Evolutionary conservation across 2,888 invertebrate species (phyloP), one percentile per base, ranked within the genome.

Genomic region (Gymnocheta viridis): DNA sequence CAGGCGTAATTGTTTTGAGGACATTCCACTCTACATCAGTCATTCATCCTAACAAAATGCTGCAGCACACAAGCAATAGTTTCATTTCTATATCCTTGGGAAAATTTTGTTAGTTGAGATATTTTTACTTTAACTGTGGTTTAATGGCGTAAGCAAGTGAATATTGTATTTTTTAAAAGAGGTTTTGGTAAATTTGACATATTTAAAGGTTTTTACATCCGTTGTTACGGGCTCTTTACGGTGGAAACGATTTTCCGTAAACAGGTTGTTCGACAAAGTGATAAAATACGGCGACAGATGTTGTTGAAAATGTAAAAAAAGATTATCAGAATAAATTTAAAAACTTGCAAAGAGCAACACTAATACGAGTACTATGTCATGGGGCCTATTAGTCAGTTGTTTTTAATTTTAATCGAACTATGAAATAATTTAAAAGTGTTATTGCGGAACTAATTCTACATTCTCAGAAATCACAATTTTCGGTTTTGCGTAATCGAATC

Each of bases 1-100:
- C 84, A 81, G 84, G 84, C 84, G 81, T 81, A 84, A 84, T 84
- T 84, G 81, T 81, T 77, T 73, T 78, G 81, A 84, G 84, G 84
- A 84, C 84, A 84, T 58, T 73, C n/a, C 70, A 72, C 64, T 82
- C 74, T 41, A 41, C 17, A 58, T 66, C 66, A 80, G 1, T 58
- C 58, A 72, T 66, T 51, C 66, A 66, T 67, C n/a, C n/a, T n/a
- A n/a, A 66, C 19, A 51, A 51, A 49, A 67, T 58, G 38, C 41
- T 29, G n/a, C n/a, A 54, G 10, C 27, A 49, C 17, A 66, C 24
- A 66, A 29, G 17, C 17, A 62, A 29, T 19, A 41, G 27, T 22
- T 66, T 72, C 81, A 81, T 73, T 73, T 81, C 81, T 78, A 84
- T 49, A 84, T 81, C 81, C 84, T 84, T 81, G 81, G 84, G 84